Base-by-base conservation (phyloP, 2,888 invertebrate species). In the Acrobasis suavella region DNA sequence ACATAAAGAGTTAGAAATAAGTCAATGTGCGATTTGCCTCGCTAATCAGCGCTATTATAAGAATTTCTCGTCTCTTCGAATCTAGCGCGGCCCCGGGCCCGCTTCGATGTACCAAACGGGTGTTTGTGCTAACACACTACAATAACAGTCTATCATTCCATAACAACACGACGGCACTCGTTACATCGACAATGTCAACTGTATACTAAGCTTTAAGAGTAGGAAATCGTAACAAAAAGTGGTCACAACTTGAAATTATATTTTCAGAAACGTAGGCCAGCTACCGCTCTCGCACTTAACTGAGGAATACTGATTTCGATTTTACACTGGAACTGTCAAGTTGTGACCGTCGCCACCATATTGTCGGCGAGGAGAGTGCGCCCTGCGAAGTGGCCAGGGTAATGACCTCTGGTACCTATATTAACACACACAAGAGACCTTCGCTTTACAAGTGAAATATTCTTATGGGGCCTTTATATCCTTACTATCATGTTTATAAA, bases 71-170 rank as follows among this genome's bases (percentile, higher is more conserved):
- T n/a, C n/a, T 6, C n/a, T 54, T 12, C 2, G 14, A 54, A 37
- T 5, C 50, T 59, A 67, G 62, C 60, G 52, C 60, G 54, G 5
- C 54, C 71, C 65, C 50, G 14, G 38, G 17, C 56, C 42, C 37
- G 17, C 38, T 42, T 38, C 17, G 56, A 62, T 55, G 61, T 61
- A 51, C 46, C 37, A 58, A 38, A 32, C 32, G 56, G 67, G 69
- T 66, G 66, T 75, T 84, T 83, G 85, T 83, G 85, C 84, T 69
- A 76, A 78, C 80, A 75, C 76, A 74, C 76, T 80, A 80, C 71
- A 76, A 72, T 79, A 79, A 82, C 83, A 86, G 85, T 86, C 85
- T 86, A 80, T 80, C 74, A 68, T 74, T 77, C 67, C 75, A 69
- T 70, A 74, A 71, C 72, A 72, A 74, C 70, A 72, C 70, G 75